Evolutionary conservation across 1,140 invertebrate species (phyloP), one percentile per base, ranked within the genome.

Genomic region (Sarcophaga bullata): DNA sequence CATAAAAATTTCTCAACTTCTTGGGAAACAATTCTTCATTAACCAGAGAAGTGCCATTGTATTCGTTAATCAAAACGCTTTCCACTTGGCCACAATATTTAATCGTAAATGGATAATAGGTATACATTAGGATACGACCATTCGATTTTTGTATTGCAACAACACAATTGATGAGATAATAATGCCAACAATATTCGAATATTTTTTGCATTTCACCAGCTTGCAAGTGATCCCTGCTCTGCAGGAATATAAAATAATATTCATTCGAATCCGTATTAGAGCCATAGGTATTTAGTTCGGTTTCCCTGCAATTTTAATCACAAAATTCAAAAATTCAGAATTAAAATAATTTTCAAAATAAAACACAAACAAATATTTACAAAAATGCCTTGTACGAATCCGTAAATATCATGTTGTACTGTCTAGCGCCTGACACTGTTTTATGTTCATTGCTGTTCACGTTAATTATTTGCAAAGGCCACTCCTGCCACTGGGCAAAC

Each of bases 1-100:
- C 86, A 48, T 83, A 85, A 5, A 89, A 86, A 62, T 89, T 89
- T 8, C 46, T 10, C 25, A 89, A 73, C 37, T 89, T 89, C 3
- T 84, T 82, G 0, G 88, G 88, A 73, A 88, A 89, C 0, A 89
- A 48, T 1, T 81, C 83, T 15, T 84, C 19, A 9, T 83, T n/a
- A 6, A 81, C 52, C 15, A 89, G 49, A 0, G 62, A 68, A 19
- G 62, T 68, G 2, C 62, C 62, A 78, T 78, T 78, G 8, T 19
- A 78, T 52, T 17, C 48, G 19, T 50, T 78, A 10, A 78, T 49
- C 9, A 49, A 50, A 11, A 50, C n/a, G 11, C 19, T 19, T 49
- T 78, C 17, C 17, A 52, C 48, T 52, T 17, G 17, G 15, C n/a
- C 48, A 78, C 75, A 78, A 50, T 50, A 8, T 7, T 6, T 19